Percentiles rank a stretch among this genome's conserved stretches.
phyloP scores from a whole-genome alignment of 2,888 invertebrate species.

The Ormia ochracea region DNA sequence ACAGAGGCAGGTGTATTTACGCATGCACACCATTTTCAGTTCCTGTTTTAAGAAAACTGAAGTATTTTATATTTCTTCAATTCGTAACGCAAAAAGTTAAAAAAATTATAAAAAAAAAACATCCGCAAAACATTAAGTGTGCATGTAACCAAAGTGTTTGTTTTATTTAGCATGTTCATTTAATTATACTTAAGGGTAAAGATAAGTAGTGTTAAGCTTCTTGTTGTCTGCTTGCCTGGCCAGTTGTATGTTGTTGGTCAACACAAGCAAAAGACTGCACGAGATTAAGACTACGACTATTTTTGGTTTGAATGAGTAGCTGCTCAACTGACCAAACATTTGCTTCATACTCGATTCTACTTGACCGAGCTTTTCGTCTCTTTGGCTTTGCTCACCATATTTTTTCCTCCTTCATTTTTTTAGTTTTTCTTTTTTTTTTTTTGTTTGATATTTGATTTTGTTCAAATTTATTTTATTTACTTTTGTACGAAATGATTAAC shows the following conservation, averaged over 20 bases:
- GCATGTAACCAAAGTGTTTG: slow-evolving; percentile 32
- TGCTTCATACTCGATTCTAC: neutral
- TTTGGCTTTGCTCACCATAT: neutral
- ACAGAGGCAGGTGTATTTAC: slow-evolving; percentile 30
- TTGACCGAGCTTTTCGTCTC: slow-evolving; percentile 5
- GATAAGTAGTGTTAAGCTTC: slow-evolving; percentile 62
- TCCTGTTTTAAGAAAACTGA: slow-evolving; percentile 17
- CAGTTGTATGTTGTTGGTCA: slow-evolving; percentile 16
- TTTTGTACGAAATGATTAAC: slow-evolving; percentile 33
- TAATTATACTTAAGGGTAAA: slow-evolving; percentile 61
- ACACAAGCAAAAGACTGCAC: slow-evolving; percentile 5
- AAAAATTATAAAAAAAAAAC: neutral
- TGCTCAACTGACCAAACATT: slow-evolving; percentile 47
- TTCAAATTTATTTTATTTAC: neutral
- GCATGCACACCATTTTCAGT: neutral
- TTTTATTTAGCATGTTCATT: slow-evolving; percentile 60
- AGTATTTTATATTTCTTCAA: slow-evolving; percentile 6
- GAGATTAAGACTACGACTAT: neutral
- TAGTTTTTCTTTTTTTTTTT: too few species aligned
- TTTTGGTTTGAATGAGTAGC: slow-evolving; percentile 6
- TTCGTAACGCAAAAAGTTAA: too few species aligned
- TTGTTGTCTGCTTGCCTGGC: slow-evolving; percentile 58
- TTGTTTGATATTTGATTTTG: slow-evolving; percentile 3
- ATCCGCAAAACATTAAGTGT: slow-evolving; percentile 4
- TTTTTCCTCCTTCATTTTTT: too few species aligned